These are phyloP conservation scores for Eupeodes corollae DNA, from an alignment of 1,140 invertebrate genomes.

Conservation along the genomic window DNA sequence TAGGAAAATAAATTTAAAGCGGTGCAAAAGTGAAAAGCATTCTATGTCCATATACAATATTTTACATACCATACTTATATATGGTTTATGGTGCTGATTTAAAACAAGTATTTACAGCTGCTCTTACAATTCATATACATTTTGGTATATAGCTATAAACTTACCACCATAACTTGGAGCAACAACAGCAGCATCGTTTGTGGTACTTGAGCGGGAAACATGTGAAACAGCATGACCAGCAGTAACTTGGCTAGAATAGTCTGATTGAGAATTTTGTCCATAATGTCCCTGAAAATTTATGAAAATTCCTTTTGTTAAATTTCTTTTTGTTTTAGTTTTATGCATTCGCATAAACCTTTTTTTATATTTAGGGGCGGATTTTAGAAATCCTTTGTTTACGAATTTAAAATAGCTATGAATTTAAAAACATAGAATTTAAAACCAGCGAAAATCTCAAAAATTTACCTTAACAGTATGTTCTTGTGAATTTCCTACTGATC, in stretches of 20 bases:
- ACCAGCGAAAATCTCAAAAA: no score
- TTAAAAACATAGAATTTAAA: no score
- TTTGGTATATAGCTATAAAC: not conserved
- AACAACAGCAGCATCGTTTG: constrained; percentile 38
- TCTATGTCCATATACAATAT: constrained; percentile 4
- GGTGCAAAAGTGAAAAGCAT: constrained; percentile 13
- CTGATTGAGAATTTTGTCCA: constrained; percentile 41
- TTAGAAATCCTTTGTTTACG: no score
- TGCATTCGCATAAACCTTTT: not conserved
- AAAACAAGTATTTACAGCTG: no score
- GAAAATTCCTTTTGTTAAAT: not conserved
- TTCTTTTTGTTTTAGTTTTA: no score
- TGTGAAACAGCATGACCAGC: constrained; percentile 42
- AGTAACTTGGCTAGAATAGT: constrained; percentile 42
- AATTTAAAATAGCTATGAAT: no score
- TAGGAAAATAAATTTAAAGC: not conserved
- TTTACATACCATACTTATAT: no score
- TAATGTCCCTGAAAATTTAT: constrained; percentile 32
- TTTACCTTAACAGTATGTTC: constrained; percentile 42
- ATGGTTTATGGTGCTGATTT: no score
- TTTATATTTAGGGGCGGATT: no score
- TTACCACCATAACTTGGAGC: constrained; percentile 11
- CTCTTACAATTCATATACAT: no score
- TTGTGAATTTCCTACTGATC: constrained; percentile 40
- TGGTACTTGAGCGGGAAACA: constrained; percentile 41